These are phyloP conservation scores for Chloroceryle amazona DNA, from an alignment of 2,797 vertebrate genomes.

Conservation along the genomic window DNA sequence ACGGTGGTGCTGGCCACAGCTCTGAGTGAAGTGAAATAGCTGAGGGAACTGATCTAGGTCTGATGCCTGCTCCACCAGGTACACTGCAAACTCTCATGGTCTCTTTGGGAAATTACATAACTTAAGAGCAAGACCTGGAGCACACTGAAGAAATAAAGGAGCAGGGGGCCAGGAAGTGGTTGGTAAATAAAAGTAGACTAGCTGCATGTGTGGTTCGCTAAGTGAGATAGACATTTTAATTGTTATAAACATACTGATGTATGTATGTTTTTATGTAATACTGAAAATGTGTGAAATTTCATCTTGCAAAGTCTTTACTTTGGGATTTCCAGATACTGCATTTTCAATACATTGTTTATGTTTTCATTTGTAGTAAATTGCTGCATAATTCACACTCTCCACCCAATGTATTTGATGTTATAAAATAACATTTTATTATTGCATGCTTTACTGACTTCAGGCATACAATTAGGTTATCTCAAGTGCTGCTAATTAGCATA, in stretches of 20 bases:
- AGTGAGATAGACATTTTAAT: background rate
- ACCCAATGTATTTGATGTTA: background rate
- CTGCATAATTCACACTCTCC: background rate
- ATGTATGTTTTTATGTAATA: background rate
- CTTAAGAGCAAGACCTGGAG: background rate
- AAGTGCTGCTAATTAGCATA: background rate
- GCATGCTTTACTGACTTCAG: background rate
- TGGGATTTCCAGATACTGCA: background rate
- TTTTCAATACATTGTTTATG: background rate
- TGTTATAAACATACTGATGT: background rate
- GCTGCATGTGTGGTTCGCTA: background rate
- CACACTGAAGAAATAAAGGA: background rate
- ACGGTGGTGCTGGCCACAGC: fast-evolving
- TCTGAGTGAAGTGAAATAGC: background rate
- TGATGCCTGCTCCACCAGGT: background rate
- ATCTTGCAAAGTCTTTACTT: background rate
- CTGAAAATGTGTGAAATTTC: background rate
- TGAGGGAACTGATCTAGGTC: background rate
- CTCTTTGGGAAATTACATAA: background rate
- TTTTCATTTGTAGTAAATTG: background rate
- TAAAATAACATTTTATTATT: background rate
- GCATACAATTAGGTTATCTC: background rate
- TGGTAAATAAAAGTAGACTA: background rate
- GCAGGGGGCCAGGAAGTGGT: background rate
- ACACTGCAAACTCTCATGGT: fast-evolving